Evolutionary conservation across 2,888 invertebrate genomes (phyloP), one percentile per base, ranked within the genome.

Genomic region (Cacoxenus indagator): DNA sequence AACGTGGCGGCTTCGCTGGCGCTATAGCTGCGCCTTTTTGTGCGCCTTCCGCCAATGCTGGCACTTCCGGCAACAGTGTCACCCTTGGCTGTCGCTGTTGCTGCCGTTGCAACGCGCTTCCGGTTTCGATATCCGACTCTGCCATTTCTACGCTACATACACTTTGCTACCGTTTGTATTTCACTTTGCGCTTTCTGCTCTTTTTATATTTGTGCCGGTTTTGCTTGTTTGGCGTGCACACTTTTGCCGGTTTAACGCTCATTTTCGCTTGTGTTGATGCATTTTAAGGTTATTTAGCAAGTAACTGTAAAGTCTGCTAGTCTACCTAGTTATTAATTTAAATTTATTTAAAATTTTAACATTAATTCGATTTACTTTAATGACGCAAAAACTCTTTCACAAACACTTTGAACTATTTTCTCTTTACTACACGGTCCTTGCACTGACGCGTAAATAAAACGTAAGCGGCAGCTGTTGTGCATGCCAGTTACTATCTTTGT

Each of bases 1-100:
- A 70, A n/a, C 78, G 75, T 29, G 75, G 72, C 29, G 78, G 77
- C 37, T 77, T 78, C 62, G 72, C 70, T 54, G 77, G 76, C 55
- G 72, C 67, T 37, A 1, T 64, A n/a, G 24, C 22, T 11, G 69
- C 68, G 55, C 62, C 69, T 74, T 11, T 37, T 64, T 68, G 61
- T 76, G 72, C 69, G 67, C 17, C 66, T 68, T 66, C 66, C 57
- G 59, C 27, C 64, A 26, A 65, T 57, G 54, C 27, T 48, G 29
- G 31, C 37, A 51, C 61, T 43, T 57, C 48, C 31, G 37, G 61
- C 61, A 26, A 64, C 69, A 72, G 67, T 64, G 68, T 51, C 68
- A n/a, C n/a, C 9, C 26, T 61, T 67, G 57, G 71, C 61, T 68
- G 68, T 17, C 27, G 61, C n/a, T 43, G 54, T 51, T 61, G 67